Percentiles rank a stretch among this genome's conserved stretches.
Evolutionary conservation across 2,888 invertebrate species (phyloP).

Genomic region (Athripsodes cinereus): DNA sequence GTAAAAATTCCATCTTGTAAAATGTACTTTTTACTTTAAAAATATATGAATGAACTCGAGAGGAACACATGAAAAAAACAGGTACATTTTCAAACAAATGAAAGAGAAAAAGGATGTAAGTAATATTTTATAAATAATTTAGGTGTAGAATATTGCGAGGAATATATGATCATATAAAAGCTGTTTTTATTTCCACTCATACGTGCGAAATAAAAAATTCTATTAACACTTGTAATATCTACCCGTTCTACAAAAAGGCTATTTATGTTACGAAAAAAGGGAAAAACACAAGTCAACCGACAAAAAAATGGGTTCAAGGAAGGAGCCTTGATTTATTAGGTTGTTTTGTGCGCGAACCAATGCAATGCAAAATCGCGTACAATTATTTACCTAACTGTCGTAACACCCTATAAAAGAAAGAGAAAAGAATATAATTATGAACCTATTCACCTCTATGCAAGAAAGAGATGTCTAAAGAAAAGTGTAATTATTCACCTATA

Average conservation of each 20-base stretch:
- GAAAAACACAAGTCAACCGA: conserved; percentile 13
- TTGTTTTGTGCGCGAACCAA: conserved; percentile 15
- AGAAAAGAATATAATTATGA: not conserved
- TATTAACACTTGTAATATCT: not conserved
- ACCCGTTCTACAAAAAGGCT: not conserved
- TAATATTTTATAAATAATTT: too few relatives aligned
- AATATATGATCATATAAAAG: too few relatives aligned
- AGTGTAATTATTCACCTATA: too few relatives aligned
- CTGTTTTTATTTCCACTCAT: too few relatives aligned
- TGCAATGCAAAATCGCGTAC: conserved; percentile 6
- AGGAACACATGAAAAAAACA: too few relatives aligned
- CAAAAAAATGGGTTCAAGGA: conserved; percentile 23
- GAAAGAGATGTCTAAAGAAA: not conserved
- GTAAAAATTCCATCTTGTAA: too few relatives aligned
- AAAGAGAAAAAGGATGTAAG: too few relatives aligned
- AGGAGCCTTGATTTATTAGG: conserved; percentile 22
- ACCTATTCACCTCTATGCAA: not conserved
- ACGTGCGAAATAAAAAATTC: not conserved
- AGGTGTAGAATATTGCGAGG: too few relatives aligned
- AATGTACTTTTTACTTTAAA: too few relatives aligned
- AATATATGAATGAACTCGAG: too few relatives aligned
- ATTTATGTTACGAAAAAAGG: conserved; percentile 21
- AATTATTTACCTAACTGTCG: not conserved
- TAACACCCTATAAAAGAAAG: not conserved
- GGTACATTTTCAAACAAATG: too few relatives aligned